Conservation (phyloP, 1,140 invertebrate species). For the Drosophila subpulchrella region DNA sequence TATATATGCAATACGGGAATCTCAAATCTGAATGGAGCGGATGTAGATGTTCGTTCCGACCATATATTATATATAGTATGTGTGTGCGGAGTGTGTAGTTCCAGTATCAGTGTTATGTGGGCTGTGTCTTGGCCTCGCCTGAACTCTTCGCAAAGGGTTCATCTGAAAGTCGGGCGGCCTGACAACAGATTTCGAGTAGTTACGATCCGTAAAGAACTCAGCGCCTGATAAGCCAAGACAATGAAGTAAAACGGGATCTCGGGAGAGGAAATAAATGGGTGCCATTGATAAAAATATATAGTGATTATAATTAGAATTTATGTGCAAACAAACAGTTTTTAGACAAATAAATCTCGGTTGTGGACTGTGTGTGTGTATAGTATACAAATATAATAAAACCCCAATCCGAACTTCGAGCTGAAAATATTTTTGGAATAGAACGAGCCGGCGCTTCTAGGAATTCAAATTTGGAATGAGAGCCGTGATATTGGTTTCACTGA, state of each 20-base stretch:
- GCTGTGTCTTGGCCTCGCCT: constrained; percentile 64
- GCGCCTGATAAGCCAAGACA: constrained; percentile 52
- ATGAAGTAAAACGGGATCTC: constrained; percentile 1
- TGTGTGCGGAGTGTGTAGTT: constrained; percentile 12
- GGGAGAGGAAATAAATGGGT: constrained; percentile 28
- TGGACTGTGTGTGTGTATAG: constrained; percentile 7
- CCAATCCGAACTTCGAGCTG: constrained; percentile 12
- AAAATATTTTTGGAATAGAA: constrained; percentile 35
- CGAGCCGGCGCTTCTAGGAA: constrained; percentile 23
- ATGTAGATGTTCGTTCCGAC: constrained; percentile 71
- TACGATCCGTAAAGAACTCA: constrained; percentile 38
- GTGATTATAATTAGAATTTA: constrained; percentile 18
- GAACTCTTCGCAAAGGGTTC: constrained; percentile 77
- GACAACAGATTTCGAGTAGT: constrained; percentile 53
- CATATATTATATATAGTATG: constrained; percentile 23
- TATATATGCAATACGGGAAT: constrained; percentile 18
- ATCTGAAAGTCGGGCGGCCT: constrained; percentile 38
- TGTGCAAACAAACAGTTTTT: constrained; percentile 48
- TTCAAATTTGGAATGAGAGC: constrained; percentile 1
- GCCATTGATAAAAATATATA: constrained; percentile 47
- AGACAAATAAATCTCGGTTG: neutral
- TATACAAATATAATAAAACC: constrained; percentile 12
- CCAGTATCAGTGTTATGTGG: constrained; percentile 33
- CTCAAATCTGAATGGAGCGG: constrained; percentile 79
- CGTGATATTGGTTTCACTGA: neutral